Evolutionary conservation across 2,888 invertebrate genomes (phyloP), one percentile per base, ranked within the genome.

Genomic region (Hemaris fuciformis): DNA sequence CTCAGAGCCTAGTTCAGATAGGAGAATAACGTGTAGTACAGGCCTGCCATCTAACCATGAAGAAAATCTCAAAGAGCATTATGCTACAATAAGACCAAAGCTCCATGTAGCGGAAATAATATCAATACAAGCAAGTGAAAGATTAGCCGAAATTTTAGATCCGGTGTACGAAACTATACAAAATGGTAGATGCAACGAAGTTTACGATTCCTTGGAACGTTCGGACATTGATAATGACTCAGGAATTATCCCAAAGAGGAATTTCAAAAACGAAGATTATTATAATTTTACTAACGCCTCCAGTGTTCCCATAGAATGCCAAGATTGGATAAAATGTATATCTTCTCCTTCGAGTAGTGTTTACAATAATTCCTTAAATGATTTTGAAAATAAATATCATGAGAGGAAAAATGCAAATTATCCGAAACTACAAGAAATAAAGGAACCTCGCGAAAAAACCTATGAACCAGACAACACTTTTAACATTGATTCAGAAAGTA

Each of bases 101-200:
- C 62, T 89, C 59, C 91, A 91, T 62, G 90, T 88, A 6, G 92
- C 92, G 34, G 91, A 91, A 83, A 89, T 91, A 57, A 87, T 90
- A 72, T 91, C 92, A 0, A 87, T 92, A 74, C 88, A 89, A 76
- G 83, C 87, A 1, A 89, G 82, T 61, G 91, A 92, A 76, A 75
- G 84, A 66, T 73, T 91, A 23, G 91, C 90, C 1, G 90, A 90
- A 65, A 88, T 91, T 56, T 75, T 92, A 63, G 91, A 92, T 60
- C 92, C 92, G 13, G 81, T 88, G 1, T 91, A 91, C 61, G 92
- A 92, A 80, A 88, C 88, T 8, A 83, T 92, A 62, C 81, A 85
- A 60, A 80, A 79, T 64, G 85, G 83, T 46, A 62, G 78, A 8
- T 74, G 75, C 3, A 88, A 87, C 62, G 83, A 82, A 66, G 80